Evolutionary conservation across 1,140 invertebrate species (phyloP), one percentile per base, ranked within the genome.

Genomic region (Bombus sylvicola): DNA sequence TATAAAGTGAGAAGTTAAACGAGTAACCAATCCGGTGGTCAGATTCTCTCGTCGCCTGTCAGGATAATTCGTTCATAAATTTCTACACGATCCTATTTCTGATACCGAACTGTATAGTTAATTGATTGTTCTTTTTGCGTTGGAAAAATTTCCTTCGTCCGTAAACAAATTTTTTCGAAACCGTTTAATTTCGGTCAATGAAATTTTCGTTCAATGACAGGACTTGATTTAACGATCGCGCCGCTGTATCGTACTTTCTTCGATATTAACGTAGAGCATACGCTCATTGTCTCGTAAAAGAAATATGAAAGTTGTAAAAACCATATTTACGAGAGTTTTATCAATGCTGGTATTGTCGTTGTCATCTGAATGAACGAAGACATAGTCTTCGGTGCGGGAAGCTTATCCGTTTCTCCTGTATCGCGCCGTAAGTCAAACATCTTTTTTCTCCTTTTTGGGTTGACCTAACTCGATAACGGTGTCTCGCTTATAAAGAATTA

Each of bases 401-500:
- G 83, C 68, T 80, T 69, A 84, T 88, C 69, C 62, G 34, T 57
- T 69, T 80, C 1, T 39, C 78, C 41, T 76, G 43, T 69, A 81
- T 89, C 64, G 34, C 74, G 66, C 6, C 34, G 13, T 41, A 22
- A 39, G 59, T 37, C 73, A 34, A 69, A 72, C 82, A 59, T 75
- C 8, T 73, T 66, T 81, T 62, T 53, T 13, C 34, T 18, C 1
- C 15, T 66, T 18, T 31, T 66, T 34, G 31, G 68, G 34, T 76
- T 22, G 53, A 81, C 69, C 73, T 88, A 89, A 89, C 85, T 92
- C 80, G 87, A 88, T 92, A 90, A 91, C 78, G 86, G 87, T 43
- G 75, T 88, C 84, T 88, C 72, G 82, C 85, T 91, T 90, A 89
- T 92, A 90, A 91, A 91, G 87, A 87, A 90, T 92, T 91, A 91